A percentile compares a stretch with the other conserved stretches of the same genome.
These are phyloP conservation scores for Eupleurogrammus muticus DNA, from an alignment of 2,797 vertebrate species.

Conservation along the genomic window DNA sequence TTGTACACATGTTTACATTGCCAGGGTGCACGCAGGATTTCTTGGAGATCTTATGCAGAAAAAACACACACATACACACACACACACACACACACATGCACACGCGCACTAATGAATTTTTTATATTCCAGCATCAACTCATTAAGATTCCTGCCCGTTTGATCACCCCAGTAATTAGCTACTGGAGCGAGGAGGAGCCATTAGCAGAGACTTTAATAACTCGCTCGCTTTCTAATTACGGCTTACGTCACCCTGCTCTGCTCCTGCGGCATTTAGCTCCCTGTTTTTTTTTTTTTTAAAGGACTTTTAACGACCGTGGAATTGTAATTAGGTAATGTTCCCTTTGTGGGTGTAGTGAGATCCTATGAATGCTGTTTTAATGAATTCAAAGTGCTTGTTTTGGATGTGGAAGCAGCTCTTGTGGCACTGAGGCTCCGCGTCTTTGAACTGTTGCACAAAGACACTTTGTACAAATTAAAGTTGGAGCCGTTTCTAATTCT, in stretches of 20 bases:
- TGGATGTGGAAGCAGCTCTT: conserved; percentile 55
- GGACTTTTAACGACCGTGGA: conserved; percentile 64
- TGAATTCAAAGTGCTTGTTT: conserved; percentile 66
- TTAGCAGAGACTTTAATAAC: conserved; percentile 65
- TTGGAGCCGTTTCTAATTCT: conserved; percentile 49
- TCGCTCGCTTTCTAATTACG: conserved; percentile 66
- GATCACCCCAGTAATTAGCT: conserved; percentile 63
- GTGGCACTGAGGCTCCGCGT: conserved; percentile 36
- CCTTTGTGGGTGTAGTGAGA: conserved; percentile 34
- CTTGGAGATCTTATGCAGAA: too few species aligned
- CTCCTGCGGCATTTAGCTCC: conserved; percentile 67
- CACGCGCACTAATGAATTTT: conserved; percentile 39
- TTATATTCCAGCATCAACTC: conserved; percentile 46
- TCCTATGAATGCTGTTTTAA: conserved; percentile 60
- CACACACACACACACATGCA: conserved; percentile 22
- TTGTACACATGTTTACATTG: conserved; percentile 25
- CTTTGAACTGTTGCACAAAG: conserved; percentile 42
- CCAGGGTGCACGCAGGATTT: conserved; percentile 12
- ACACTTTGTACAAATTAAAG: conserved; percentile 48
- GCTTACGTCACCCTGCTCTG: conserved; percentile 66
- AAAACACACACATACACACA: conserved; percentile 18
- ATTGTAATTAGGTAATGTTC: conserved; percentile 74
- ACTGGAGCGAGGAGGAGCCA: conserved; percentile 58
- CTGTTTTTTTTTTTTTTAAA: conserved; percentile 79
- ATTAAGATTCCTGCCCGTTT: conserved; percentile 69